Percentiles rank a stretch among this genome's conserved stretches.
Conservation (phyloP, 2,797 vertebrate species). For the Hydrolagus colliei region DNA sequence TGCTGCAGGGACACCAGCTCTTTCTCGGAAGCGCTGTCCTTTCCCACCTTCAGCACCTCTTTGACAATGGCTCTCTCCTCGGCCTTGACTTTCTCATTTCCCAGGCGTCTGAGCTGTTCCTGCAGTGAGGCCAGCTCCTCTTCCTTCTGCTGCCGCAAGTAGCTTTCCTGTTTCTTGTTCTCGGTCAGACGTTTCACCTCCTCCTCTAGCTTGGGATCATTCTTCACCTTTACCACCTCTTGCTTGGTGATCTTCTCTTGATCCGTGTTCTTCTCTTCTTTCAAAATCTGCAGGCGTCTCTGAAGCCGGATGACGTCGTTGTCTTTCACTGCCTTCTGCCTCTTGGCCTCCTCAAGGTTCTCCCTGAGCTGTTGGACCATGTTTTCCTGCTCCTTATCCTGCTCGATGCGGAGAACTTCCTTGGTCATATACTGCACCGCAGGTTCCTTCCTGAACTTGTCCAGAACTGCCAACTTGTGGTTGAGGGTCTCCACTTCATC, state of each 20-base stretch:
- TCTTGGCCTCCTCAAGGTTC: slow-evolving; percentile 75
- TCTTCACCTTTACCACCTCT: slow-evolving; percentile 84
- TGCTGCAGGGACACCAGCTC: slow-evolving; percentile 77
- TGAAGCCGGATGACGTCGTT: slow-evolving; percentile 71
- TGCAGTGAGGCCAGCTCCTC: slow-evolving; percentile 82
- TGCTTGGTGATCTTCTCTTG: slow-evolving; percentile 83
- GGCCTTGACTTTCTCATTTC: slow-evolving; percentile 83
- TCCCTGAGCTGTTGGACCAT: slow-evolving; percentile 77
- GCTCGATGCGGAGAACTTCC: slow-evolving; percentile 88
- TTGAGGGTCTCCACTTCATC: slow-evolving; percentile 76
- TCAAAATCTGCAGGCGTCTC: slow-evolving; percentile 68
- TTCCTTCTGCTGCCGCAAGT: slow-evolving; percentile 69
- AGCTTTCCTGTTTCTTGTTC: slow-evolving; percentile 62
- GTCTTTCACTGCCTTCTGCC: slow-evolving; percentile 73
- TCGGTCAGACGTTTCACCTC: slow-evolving; percentile 74
- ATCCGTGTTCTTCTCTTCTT: slow-evolving; percentile 71
- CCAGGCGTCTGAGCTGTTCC: slow-evolving; percentile 75
- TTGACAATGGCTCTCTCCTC: slow-evolving; percentile 91
- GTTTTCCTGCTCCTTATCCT: slow-evolving; percentile 77
- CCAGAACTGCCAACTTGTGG: slow-evolving; percentile 62
- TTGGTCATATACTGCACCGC: slow-evolving; percentile 89
- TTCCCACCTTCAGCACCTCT: slow-evolving; percentile 93
- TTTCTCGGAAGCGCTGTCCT: slow-evolving; percentile 72
- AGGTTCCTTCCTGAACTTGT: slow-evolving; percentile 73
- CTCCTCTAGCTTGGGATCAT: slow-evolving; percentile 80